phyloP scores from a whole-genome alignment of 64 coral and sea anemone species.

The Porites australiensis region DNA sequence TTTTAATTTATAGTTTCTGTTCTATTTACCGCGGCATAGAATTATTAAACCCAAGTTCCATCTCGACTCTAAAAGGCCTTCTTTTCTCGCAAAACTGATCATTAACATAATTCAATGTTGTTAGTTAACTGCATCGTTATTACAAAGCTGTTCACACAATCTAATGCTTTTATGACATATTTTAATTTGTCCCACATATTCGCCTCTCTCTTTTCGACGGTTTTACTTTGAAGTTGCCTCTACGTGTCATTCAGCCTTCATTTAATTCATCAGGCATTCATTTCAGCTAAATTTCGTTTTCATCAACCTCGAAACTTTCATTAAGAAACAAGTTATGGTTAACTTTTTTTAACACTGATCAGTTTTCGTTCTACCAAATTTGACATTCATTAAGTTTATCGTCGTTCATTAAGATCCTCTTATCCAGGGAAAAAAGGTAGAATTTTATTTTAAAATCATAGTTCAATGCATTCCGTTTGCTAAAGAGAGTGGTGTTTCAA shows the following conservation, averaged over 20 bases:
- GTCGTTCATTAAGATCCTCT: no score
- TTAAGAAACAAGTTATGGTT: no score
- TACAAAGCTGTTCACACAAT: constrained; percentile 45
- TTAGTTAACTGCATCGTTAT: constrained; percentile 22
- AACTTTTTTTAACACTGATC: neutral
- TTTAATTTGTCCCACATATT: neutral
- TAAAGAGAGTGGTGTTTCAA: neutral
- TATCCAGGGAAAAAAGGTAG: no score
- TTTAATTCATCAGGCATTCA: neutral
- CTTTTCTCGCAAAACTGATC: neutral
- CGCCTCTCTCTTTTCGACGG: neutral
- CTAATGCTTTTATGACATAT: constrained; percentile 23
- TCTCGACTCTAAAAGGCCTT: neutral
- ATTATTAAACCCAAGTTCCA: no score
- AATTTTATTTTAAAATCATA: no score
- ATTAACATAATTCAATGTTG: constrained; percentile 34
- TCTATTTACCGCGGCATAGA: no score
- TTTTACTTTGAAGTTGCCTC: constrained; percentile 10
- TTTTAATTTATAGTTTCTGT: no score
- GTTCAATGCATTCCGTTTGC: no score
- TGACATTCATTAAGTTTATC: neutral
- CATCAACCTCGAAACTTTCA: neutral
- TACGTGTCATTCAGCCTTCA: neutral
- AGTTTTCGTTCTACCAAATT: neutral
- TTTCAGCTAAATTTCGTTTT: neutral